Conservation (phyloP, 2,888 invertebrate species). For the Leptarthrus brevirostris region DNA sequence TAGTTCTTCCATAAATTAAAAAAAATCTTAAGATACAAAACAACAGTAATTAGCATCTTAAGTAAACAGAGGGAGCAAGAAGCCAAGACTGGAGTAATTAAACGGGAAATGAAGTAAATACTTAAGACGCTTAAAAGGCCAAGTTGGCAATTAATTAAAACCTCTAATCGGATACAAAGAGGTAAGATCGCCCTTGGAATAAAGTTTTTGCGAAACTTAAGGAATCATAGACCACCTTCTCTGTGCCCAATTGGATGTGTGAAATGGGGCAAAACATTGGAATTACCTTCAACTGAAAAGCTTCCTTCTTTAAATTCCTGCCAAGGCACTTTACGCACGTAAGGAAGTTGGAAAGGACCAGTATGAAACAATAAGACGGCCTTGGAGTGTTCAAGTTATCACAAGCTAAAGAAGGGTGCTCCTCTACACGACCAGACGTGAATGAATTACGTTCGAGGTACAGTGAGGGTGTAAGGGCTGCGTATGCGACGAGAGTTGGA, state of each 20-base stretch:
- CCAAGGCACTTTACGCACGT: background rate
- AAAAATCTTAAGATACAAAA: too few relatives aligned
- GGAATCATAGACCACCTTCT: too few relatives aligned
- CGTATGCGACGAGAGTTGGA: constrained; percentile 14
- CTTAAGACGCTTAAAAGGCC: constrained; percentile 36
- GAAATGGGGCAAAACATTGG: constrained; percentile 37
- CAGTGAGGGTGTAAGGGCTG: background rate
- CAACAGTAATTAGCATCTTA: too few relatives aligned
- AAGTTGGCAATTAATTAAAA: constrained; percentile 33
- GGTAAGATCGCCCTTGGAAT: background rate
- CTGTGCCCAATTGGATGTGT: background rate
- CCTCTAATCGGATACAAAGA: background rate
- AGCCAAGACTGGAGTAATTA: too few relatives aligned
- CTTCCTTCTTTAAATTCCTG: background rate
- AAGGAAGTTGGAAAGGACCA: too few relatives aligned
- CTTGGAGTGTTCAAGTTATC: background rate
- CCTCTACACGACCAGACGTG: background rate
- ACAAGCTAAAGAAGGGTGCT: background rate
- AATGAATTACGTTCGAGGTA: background rate
- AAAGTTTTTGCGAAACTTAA: too few relatives aligned
- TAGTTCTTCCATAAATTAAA: too few relatives aligned
- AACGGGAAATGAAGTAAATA: too few relatives aligned
- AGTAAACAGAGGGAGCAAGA: too few relatives aligned
- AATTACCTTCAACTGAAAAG: background rate
- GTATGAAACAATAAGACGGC: background rate